These are phyloP conservation scores for Epinephelus lanceolatus DNA, from an alignment of 2,113 vertebrate genomes.

Conservation along the genomic window DNA sequence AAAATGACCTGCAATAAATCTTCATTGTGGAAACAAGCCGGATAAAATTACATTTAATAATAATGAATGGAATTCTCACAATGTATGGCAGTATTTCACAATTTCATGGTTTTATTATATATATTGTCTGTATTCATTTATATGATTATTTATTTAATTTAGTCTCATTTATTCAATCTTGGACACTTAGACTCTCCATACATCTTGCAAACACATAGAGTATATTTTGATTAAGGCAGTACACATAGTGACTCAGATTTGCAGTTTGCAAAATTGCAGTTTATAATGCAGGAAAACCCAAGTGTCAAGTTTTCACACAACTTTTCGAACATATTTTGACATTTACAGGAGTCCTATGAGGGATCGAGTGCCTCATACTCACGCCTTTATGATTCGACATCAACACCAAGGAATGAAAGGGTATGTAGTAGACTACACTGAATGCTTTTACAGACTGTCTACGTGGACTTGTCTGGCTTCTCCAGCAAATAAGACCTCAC, in stretches of 20 bases:
- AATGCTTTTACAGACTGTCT: not conserved
- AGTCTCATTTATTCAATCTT: not conserved
- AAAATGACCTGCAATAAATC: not conserved
- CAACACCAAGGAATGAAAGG: conserved; percentile 1
- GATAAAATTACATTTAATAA: not conserved
- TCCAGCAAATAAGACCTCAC: not conserved
- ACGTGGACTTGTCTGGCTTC: not conserved
- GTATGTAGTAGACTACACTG: conserved; percentile 8
- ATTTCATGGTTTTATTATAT: not conserved
- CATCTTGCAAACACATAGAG: not conserved
- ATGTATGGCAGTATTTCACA: not conserved
- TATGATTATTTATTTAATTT: not conserved
- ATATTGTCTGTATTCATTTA: not conserved
- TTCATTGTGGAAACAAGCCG: not conserved
- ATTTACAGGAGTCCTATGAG: not conserved
- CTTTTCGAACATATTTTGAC: not conserved
- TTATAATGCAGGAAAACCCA: not conserved
- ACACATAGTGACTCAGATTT: not conserved
- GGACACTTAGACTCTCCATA: not conserved
- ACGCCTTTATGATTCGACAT: not conserved
- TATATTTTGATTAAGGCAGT: not conserved
- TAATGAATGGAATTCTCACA: not conserved
- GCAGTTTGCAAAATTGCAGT: not conserved
- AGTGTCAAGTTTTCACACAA: not conserved
- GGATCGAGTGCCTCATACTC: conserved; percentile 15